Base-by-base conservation (phyloP, 2,113 vertebrate species). In the Oophaga pumilio region DNA sequence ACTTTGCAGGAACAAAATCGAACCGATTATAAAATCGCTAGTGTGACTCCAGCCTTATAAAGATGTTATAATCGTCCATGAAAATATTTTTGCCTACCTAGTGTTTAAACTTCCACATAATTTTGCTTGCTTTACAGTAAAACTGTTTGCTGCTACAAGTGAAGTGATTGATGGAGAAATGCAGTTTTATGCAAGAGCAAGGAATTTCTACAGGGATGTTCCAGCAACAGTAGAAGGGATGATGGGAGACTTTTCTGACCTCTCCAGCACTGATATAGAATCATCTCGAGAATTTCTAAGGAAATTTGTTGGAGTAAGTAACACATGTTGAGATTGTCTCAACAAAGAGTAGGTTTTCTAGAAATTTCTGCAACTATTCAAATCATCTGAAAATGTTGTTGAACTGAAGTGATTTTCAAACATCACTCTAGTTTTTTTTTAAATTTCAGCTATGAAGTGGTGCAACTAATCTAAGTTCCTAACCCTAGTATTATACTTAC, bases 91-190 rank as follows among this genome's bases (percentile, higher is more conserved):
- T 43, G 33, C 33, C 33, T 68, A 68, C n/a, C 1, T 26, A 68
- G 7, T 10, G 6, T 66, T 12, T 43, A 2, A 8, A 74, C 18
- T 6, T 26, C 33, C 15, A 6, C 1, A 15, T 53, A 73, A 28
- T 26, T 74, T 86, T 0, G 82, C 81, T 69, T 87, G 62, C 86
- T 86, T 91, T 92, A 84, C 96, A 99, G 98, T 98, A 89, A 99
- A 99, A 93, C 94, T 99, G 87, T 99, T 96, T n/a, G 95, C 96
- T 0, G 93, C 98, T 93, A 99, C 97, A 89, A 98, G 97, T 33
- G 97, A 98, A 94, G 96, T 97, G 91, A 96, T 99, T 91, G 94
- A 96, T 60, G 97, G 97, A 1, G 97, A 99, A 91, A 98, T 99
- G 91, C 97, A 98, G 92, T 99, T 99, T 93, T 99, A 99, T 90